phyloP scores from a whole-genome alignment of 1,140 invertebrate genomes.

The Euglossa dilemma region DNA sequence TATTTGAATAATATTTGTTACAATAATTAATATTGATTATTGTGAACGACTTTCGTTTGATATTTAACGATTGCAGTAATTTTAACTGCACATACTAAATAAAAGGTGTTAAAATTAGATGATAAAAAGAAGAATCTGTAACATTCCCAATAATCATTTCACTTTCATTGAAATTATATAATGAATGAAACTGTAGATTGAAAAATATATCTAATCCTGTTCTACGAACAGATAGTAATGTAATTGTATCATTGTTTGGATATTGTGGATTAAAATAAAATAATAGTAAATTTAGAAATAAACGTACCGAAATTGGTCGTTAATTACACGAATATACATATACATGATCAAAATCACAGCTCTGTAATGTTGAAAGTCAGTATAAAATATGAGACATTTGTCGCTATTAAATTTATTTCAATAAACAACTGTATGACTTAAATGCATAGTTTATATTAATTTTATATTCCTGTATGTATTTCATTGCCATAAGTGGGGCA shows the following conservation, averaged over 20 bases:
- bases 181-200: constrained; percentile 57
- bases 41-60: constrained; percentile 39
- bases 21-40: constrained; percentile 32
- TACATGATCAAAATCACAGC: constrained; percentile 26
- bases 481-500: neutral
- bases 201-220: constrained; percentile 64
- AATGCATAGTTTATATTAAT: constrained; percentile 6
- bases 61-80: constrained; percentile 54
- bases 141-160: constrained; percentile 59
- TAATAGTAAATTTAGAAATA: constrained; percentile 66
- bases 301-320: constrained; percentile 57
- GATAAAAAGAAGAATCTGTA: constrained; percentile 37
- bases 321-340: constrained; percentile 63
- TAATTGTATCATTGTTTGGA: constrained; percentile 73
- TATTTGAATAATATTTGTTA: constrained; percentile 14
- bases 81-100: constrained; percentile 51
- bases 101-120: constrained; percentile 52
- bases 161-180: constrained; percentile 63
- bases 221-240: constrained; percentile 66
- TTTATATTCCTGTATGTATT: constrained; percentile 3
- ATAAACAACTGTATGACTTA: constrained; percentile 31
- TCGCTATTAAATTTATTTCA: constrained; percentile 33
- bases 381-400: constrained; percentile 28
- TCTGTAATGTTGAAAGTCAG: constrained; percentile 29
- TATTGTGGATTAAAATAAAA: constrained; percentile 73